Evolutionary conservation across 2,888 invertebrate genomes (phyloP).

Genomic region (Aricia artaxerxes): DNA sequence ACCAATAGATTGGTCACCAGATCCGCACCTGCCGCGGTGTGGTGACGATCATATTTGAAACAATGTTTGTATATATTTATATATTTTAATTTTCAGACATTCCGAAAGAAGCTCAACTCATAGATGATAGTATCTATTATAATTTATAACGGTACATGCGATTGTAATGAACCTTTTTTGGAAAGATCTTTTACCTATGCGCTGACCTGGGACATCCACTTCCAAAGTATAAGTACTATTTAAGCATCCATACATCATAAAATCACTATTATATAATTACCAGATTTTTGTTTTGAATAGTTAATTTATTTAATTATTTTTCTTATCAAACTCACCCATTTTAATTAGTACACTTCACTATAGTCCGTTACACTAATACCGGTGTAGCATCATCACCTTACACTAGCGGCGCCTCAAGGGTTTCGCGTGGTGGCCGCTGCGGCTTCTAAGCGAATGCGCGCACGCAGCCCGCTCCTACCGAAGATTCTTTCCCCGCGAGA

Average conservation of each 20-base stretch:
- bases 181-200: no score
- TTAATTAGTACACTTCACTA: slow-evolving; percentile 66
- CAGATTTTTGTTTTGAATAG: background rate
- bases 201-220: no score
- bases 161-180: no score
- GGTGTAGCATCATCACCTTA: slow-evolving; percentile 71
- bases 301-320: slow-evolving; percentile 19
- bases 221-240: no score
- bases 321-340: slow-evolving; percentile 63
- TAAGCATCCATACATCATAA: background rate
- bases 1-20: no score
- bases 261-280: background rate
- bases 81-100: no score
- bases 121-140: no score
- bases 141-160: no score
- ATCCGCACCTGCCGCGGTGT: no score
- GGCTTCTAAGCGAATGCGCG: slow-evolving; percentile 76
- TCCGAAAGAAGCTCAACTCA: no score
- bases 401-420: slow-evolving; percentile 62
- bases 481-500: slow-evolving; percentile 73
- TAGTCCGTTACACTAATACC: slow-evolving; percentile 70
- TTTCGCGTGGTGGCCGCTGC: slow-evolving; percentile 71
- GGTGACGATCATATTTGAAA: no score
- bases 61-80: no score
- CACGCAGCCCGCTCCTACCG: slow-evolving; percentile 56